A percentile compares a stretch with the other conserved stretches of the same genome.
Evolutionary conservation across 92 coral and sea anemone genomes (phyloP).

Genomic region (Epizoanthus ramosus): DNA sequence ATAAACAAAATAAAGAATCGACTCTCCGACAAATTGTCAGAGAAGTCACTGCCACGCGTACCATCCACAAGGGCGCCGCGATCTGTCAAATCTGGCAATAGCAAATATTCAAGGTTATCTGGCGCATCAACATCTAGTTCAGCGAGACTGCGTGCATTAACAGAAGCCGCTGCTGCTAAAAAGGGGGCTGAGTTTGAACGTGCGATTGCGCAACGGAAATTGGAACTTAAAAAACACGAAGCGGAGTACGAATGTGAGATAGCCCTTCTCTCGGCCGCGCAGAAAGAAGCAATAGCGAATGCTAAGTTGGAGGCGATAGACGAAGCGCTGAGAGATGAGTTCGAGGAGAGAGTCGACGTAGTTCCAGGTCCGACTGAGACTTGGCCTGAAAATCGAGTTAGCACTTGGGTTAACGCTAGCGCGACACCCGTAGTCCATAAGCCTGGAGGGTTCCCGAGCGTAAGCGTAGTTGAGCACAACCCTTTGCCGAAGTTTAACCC

Average conservation of each 20-base stretch:
- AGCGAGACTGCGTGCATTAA: slow-evolving; percentile 27
- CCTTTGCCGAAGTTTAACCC: background rate
- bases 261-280: slow-evolving; percentile 37
- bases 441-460: background rate
- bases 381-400: slow-evolving; percentile 4
- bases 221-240: slow-evolving; percentile 44
- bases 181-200: slow-evolving; percentile 43
- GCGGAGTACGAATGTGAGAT: slow-evolving; percentile 51
- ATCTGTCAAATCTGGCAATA: slow-evolving; percentile 7
- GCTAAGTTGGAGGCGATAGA: slow-evolving; percentile 27
- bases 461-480: background rate
- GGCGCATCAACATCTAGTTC: slow-evolving; percentile 16
- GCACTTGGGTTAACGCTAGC: slow-evolving; percentile 26
- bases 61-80: background rate
- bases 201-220: slow-evolving; percentile 39
- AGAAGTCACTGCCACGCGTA: slow-evolving; percentile 11
- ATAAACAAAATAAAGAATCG: slow-evolving; percentile 40
- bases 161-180: slow-evolving; percentile 61
- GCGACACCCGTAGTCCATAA: slow-evolving; percentile 15
- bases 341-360: slow-evolving; percentile 11
- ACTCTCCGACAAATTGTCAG: slow-evolving; percentile 43
- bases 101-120: slow-evolving; percentile 2
- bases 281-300: slow-evolving; percentile 30
- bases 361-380: background rate
- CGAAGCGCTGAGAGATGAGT: slow-evolving; percentile 16